Evolutionary conservation across 1,140 invertebrate species (phyloP).

Genomic region (Manduca sexta): DNA sequence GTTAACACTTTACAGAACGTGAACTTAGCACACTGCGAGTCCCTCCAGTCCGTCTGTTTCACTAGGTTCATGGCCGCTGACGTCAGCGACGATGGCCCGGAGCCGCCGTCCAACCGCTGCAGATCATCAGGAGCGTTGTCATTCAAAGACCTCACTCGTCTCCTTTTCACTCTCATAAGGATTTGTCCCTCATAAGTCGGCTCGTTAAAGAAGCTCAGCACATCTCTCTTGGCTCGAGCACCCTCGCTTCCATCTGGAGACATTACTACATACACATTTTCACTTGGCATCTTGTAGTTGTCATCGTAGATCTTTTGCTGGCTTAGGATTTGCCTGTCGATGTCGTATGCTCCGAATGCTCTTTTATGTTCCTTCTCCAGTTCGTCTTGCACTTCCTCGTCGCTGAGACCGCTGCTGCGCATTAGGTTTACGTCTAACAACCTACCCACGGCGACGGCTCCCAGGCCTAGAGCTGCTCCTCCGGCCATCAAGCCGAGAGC

Average conservation of each 20-base stretch:
- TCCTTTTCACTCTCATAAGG: constrained; percentile 34
- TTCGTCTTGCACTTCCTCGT: constrained; percentile 55
- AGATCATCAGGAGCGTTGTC: constrained; percentile 69
- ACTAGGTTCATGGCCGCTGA: constrained; percentile 53
- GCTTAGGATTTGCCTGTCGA: constrained; percentile 62
- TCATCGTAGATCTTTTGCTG: constrained; percentile 62
- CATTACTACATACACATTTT: constrained; percentile 68
- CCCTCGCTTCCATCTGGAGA: constrained; percentile 47
- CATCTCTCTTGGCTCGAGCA: constrained; percentile 46
- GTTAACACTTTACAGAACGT: constrained; percentile 84
- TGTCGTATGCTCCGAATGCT: constrained; percentile 65
- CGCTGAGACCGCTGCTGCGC: constrained; percentile 62
- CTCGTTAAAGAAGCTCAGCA: constrained; percentile 34
- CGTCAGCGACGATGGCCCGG: constrained; percentile 45
- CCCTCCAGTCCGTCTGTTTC: constrained; percentile 77
- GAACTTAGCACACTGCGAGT: constrained; percentile 83
- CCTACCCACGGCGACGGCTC: constrained; percentile 83
- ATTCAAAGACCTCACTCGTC: constrained; percentile 47
- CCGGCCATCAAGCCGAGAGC: constrained; percentile 84
- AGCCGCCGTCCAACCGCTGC: constrained; percentile 72
- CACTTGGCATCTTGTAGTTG: constrained; percentile 70
- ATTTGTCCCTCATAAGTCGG: constrained; percentile 27
- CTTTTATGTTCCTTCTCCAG: constrained; percentile 76
- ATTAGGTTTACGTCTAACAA: constrained; percentile 80
- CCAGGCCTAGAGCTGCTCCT: constrained; percentile 84